These are phyloP conservation scores for Lipophrys pholis DNA, from an alignment of 2,113 vertebrate species.

Conservation along the genomic window DNA sequence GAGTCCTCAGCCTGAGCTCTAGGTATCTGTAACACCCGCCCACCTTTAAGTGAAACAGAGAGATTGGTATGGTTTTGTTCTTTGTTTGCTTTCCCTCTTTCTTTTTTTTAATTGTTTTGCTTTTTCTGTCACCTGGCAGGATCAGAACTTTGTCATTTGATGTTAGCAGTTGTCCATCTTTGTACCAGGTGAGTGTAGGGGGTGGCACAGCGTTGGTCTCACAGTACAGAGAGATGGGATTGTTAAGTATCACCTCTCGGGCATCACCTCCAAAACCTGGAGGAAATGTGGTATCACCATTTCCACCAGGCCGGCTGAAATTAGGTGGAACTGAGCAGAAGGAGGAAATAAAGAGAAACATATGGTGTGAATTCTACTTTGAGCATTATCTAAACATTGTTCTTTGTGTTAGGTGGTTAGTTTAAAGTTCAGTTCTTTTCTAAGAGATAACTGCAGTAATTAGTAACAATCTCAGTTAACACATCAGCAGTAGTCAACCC, in stretches of 20 bases:
- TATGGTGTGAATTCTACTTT: background rate
- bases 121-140: constrained; percentile 86
- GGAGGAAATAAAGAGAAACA: background rate
- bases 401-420: background rate
- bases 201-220: constrained; percentile 95
- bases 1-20: constrained; percentile 87
- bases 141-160: constrained; percentile 90
- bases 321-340: constrained; percentile 89
- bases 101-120: background rate
- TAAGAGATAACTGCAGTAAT: background rate
- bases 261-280: constrained; percentile 77
- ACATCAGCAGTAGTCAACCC: constrained; percentile 58
- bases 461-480: constrained; percentile 25
- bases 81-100: background rate
- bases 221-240: constrained; percentile 92
- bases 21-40: constrained; percentile 91
- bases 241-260: constrained; percentile 93
- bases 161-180: constrained; percentile 86
- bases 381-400: background rate
- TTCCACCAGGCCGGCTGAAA: constrained; percentile 84
- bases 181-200: constrained; percentile 94
- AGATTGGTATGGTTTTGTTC: background rate
- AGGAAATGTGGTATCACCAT: constrained; percentile 75
- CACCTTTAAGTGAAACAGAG: constrained; percentile 82
- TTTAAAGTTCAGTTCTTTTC: background rate